phyloP scores from a whole-genome alignment of 2,113 vertebrate species.

The Spilogale gracilis region DNA sequence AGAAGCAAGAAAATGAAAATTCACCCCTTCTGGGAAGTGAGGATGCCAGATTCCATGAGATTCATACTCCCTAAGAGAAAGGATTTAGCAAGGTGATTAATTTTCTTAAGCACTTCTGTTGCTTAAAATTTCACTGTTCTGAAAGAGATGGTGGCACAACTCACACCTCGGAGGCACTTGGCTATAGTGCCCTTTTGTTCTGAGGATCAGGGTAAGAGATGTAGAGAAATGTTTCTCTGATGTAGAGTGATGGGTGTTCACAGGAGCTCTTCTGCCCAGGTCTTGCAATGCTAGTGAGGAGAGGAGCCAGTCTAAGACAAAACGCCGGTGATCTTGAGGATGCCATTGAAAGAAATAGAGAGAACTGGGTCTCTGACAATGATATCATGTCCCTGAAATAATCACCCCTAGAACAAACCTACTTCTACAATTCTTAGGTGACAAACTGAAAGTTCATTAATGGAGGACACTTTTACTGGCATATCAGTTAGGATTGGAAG shows the following conservation, averaged over 20 bases:
- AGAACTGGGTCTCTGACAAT: not conserved
- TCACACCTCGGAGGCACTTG: not conserved
- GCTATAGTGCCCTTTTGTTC: not conserved
- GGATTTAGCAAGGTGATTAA: not conserved
- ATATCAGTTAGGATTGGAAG: not conserved
- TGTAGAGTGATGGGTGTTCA: not conserved
- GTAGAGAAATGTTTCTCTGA: not conserved
- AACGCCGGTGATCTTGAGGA: not conserved
- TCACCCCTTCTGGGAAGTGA: not conserved
- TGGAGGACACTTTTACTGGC: not conserved
- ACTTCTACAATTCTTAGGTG: not conserved
- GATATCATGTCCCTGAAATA: not conserved
- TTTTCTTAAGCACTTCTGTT: not conserved
- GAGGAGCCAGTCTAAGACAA: not conserved
- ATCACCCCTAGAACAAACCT: not conserved
- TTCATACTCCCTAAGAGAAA: not conserved
- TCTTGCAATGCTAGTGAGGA: not conserved
- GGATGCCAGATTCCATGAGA: not conserved
- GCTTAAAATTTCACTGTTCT: not conserved
- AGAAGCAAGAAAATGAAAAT: not conserved
- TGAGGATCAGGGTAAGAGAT: not conserved
- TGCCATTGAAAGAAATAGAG: not conserved
- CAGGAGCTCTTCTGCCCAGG: not conserved
- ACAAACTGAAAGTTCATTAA: not conserved
- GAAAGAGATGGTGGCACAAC: not conserved